These are phyloP conservation scores for Bombus ignitus DNA, from an alignment of 1,140 invertebrate genomes.

Conservation along the genomic window DNA sequence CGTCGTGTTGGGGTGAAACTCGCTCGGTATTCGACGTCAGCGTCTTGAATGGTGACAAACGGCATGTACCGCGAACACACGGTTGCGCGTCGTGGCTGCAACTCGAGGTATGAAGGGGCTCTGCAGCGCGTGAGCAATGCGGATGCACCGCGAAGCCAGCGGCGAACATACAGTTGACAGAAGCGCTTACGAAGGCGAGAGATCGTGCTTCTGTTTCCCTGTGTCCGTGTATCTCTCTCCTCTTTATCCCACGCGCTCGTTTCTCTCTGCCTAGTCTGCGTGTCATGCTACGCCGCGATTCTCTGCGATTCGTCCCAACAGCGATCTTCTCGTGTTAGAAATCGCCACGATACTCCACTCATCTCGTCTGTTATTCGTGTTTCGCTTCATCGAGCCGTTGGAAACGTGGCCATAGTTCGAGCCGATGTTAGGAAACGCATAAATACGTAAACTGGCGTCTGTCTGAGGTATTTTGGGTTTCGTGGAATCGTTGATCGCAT, in stretches of 20 bases:
- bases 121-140: conserved; percentile 69
- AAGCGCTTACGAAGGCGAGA: conserved; percentile 67
- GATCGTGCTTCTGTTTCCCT: conserved; percentile 52
- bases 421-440: too few relatives aligned
- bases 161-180: conserved; percentile 65
- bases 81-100: conserved; percentile 58
- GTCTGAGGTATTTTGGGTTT: not conserved
- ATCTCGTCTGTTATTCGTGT: conserved; percentile 7
- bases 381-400: not conserved
- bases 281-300: too few relatives aligned
- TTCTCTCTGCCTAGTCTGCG: not conserved
- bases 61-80: conserved; percentile 69
- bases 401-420: not conserved
- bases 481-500: not conserved
- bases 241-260: not conserved
- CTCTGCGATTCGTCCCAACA: not conserved
- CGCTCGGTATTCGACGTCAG: conserved; percentile 65
- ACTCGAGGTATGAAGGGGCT: conserved; percentile 56
- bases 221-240: conserved; percentile 16
- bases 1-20: conserved; percentile 49
- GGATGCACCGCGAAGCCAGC: conserved; percentile 59
- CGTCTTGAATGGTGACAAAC: conserved; percentile 71
- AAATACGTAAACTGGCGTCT: not conserved
- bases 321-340: not conserved
- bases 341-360: not conserved